Percentiles rank a stretch among this genome's conserved stretches.
Conservation (phyloP, 2,113 vertebrate genomes). For the Onychorhynchus coronatus region DNA sequence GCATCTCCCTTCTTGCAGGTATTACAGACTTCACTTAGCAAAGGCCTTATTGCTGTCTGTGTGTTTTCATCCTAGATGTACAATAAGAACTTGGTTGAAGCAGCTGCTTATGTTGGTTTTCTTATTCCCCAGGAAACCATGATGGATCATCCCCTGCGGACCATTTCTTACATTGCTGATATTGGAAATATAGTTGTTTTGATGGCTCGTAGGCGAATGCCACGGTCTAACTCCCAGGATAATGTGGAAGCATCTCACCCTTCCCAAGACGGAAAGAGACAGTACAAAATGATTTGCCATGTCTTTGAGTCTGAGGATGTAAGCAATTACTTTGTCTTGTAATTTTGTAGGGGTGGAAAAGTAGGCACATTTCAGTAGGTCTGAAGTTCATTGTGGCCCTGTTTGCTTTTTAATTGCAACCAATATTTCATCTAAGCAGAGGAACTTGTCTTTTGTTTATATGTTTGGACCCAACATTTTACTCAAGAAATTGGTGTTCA, state of each 20-base stretch:
- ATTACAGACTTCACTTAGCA: background rate
- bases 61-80: background rate
- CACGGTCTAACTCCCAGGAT: constrained; percentile 89
- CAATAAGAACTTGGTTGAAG: background rate
- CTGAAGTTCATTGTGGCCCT: background rate
- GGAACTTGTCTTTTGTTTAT: background rate
- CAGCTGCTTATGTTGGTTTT: background rate
- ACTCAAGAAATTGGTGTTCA: background rate
- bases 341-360: background rate
- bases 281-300: constrained; percentile 99
- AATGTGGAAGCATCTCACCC: constrained; percentile 88
- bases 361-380: background rate
- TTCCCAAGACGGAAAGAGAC: constrained; percentile 89
- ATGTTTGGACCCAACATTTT: background rate
- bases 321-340: constrained; percentile 67
- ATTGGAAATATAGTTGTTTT: constrained; percentile 96
- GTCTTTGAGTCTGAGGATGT: constrained; percentile 98
- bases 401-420: background rate
- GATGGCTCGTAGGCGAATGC: constrained; percentile 93
- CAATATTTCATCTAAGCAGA: background rate
- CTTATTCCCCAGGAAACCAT: constrained; percentile 84
- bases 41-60: background rate
- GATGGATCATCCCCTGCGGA: constrained; percentile 96
- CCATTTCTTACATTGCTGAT: constrained; percentile 97
- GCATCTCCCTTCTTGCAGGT: background rate